Evolutionary conservation across 2,888 invertebrate species (phyloP).

Genomic region (Tanytarsus gracilentus): DNA sequence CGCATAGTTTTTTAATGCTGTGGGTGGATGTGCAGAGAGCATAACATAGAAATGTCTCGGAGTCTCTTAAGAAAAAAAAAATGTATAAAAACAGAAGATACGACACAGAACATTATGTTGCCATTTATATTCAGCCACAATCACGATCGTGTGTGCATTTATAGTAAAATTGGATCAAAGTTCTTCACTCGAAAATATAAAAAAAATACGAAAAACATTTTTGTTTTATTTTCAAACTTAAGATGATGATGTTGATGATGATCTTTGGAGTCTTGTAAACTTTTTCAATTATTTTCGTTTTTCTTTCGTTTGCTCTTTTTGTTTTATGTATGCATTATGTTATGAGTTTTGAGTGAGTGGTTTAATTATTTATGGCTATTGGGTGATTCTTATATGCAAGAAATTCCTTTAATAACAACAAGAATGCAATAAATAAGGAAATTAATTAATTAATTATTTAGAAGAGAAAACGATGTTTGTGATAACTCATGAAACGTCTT

Average conservation of each 20-base stretch:
- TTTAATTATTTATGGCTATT: no score
- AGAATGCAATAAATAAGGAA: no score
- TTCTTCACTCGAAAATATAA: not conserved
- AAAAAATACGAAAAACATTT: not conserved
- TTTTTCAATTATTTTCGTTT: not conserved
- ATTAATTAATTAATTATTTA: no score
- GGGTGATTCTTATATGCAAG: no score
- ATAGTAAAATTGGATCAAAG: constrained; percentile 18
- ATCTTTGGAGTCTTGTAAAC: no score
- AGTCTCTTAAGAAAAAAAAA: constrained; percentile 8
- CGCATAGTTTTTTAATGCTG: constrained; percentile 22
- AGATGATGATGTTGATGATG: not conserved
- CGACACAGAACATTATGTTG: not conserved
- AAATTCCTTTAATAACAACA: no score
- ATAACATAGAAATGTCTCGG: no score
- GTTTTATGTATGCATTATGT: no score
- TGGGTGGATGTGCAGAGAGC: constrained; percentile 19
- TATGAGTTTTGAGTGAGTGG: constrained; percentile 19
- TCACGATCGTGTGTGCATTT: not conserved
- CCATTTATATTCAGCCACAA: not conserved
- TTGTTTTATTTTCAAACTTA: not conserved
- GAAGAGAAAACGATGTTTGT: no score
- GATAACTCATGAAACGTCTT: no score
- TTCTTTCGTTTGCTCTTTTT: not conserved
- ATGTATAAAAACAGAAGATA: not conserved